Evolutionary conservation across 1,140 invertebrate species (phyloP), one percentile per base, ranked within the genome.

Genomic region (Scaptodrosophila lebanonensis): DNA sequence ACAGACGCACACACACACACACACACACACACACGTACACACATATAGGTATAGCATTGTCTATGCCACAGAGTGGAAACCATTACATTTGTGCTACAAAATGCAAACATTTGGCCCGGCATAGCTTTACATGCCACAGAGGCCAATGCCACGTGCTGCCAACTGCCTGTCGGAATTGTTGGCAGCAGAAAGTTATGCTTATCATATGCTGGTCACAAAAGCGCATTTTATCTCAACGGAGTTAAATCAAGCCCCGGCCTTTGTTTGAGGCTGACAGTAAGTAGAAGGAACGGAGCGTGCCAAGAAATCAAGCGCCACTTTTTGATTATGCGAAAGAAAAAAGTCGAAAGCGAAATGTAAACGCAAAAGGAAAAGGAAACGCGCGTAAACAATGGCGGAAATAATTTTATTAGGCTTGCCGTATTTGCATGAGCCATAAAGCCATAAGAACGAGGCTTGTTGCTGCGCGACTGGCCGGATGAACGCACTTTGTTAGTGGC

Each of bases 181-280:
- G n/a, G n/a, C n/a, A n/a, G n/a, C n/a, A n/a, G n/a, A n/a, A 72
- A 66, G 53, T 73, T 73, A 68, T 68, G 65, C 77, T 77, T 77
- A 75, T 72, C 68, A 67, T 59, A 82, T 73, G 47, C 27, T 36
- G 65, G 53, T 54, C 30, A 16, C 36, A 33, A 77, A 77, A 60
- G 66, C 54, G 57, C 66, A 79, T 76, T 8, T 77, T 77, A 77
- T 77, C 73, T 73, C 52, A 56, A 47, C 47, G 59, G 44, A 65
- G 64, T 58, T 77, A 77, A 77, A 77, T 77, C 73, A 79, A 66
- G 68, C 30, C 32, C 36, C 30, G 25, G 25, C 17, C 44, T 29
- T 39, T 32, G 25, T 43, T 72, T 57, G n/a, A n/a, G n/a, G n/a
- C n/a, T n/a, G n/a, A n/a, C n/a, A n/a, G n/a, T n/a, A n/a, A n/a